These are phyloP conservation scores for Antheraea yamamai DNA, from an alignment of 2,888 invertebrate genomes.

Conservation along the genomic window DNA sequence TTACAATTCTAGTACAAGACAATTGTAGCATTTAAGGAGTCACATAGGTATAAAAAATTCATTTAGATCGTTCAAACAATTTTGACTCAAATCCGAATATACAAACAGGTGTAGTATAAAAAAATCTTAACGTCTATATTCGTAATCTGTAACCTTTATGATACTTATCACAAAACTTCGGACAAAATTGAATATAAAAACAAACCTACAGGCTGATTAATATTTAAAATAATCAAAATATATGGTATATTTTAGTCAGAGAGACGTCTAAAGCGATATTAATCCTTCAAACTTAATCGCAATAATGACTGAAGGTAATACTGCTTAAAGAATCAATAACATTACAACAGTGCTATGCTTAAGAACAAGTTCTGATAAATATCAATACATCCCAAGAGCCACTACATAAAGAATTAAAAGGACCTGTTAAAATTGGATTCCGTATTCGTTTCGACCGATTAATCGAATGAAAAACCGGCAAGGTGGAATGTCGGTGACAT, in stretches of 20 bases:
- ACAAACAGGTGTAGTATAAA: no score
- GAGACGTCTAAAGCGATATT: not conserved
- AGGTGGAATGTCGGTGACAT: conserved; percentile 70
- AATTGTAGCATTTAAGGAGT: not conserved
- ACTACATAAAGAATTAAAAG: conserved; percentile 68
- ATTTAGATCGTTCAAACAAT: no score
- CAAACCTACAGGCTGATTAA: no score
- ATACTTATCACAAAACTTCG: no score
- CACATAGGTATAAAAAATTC: not conserved
- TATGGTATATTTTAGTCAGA: not conserved
- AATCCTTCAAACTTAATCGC: conserved; percentile 15
- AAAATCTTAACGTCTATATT: no score
- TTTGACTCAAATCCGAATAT: no score
- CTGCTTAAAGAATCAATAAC: conserved; percentile 30
- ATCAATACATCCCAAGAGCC: conserved; percentile 58
- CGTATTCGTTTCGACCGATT: conserved; percentile 67
- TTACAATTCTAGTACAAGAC: no score
- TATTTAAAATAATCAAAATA: not conserved
- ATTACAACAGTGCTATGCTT: conserved; percentile 34
- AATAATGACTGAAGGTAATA: conserved; percentile 23
- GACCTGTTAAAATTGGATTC: conserved; percentile 69
- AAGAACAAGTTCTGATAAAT: conserved; percentile 44
- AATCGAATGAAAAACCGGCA: conserved; percentile 67
- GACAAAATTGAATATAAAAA: no score
- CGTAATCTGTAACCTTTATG: no score